Percentiles rank a stretch among this genome's conserved stretches.
Evolutionary conservation across 2,113 vertebrate genomes (phyloP).

Genomic region (Caloenas nicobarica): DNA sequence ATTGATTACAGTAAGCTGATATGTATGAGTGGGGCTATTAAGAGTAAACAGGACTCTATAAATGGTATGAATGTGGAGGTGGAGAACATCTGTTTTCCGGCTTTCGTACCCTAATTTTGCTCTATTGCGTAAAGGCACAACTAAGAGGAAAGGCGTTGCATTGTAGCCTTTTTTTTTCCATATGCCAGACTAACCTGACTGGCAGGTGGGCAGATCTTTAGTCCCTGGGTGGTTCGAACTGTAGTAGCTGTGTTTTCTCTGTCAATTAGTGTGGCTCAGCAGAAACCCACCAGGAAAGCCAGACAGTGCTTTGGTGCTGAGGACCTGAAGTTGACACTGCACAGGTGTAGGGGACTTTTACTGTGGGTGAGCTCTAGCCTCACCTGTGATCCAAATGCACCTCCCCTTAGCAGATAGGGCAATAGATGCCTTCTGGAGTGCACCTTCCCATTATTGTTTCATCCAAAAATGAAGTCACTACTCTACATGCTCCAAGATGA

Average conservation of each 20-base stretch:
- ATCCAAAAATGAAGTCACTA: neutral
- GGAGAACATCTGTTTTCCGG: conserved; percentile 36
- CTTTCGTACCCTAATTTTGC: neutral
- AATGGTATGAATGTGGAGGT: neutral
- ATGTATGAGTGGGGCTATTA: neutral
- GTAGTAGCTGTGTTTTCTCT: neutral
- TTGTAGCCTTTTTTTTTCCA: neutral
- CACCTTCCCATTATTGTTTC: neutral
- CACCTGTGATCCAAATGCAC: neutral
- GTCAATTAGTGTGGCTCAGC: neutral
- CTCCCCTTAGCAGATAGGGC: neutral
- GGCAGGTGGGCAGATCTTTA: neutral
- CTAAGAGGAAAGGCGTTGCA: neutral
- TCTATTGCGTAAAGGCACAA: neutral
- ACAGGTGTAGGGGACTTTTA: neutral
- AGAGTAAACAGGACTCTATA: conserved; percentile 7
- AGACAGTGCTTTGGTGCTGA: neutral
- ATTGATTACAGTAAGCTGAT: neutral
- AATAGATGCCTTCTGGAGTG: neutral
- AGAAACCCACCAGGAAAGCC: neutral
- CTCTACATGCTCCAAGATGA: neutral
- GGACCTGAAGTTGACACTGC: neutral
- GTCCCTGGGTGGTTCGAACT: neutral
- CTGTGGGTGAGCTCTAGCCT: neutral
- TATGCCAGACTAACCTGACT: neutral